Conservation (phyloP, 2,888 invertebrate species). For the Disparrhopalites patrizii region DNA sequence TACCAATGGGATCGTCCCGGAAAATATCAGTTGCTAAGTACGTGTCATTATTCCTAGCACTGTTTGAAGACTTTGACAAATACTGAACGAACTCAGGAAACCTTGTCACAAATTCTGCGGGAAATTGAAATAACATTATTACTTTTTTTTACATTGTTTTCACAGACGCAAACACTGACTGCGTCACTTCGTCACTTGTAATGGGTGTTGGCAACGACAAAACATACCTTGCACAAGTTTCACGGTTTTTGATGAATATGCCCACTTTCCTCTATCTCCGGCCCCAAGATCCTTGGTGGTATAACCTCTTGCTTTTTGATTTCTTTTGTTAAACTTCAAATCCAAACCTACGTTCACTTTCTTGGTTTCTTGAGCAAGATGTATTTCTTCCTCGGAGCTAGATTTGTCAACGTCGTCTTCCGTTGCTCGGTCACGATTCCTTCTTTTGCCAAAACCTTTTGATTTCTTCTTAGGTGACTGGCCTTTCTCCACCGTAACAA, state of each 20-base stretch:
- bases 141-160: not conserved
- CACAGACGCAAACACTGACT: not conserved
- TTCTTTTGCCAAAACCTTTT: conserved; percentile 30
- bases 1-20: conserved; percentile 43
- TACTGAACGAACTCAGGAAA: conserved; percentile 71
- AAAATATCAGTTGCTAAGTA: conserved; percentile 51
- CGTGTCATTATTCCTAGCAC: conserved; percentile 50
- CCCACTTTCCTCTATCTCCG: conserved; percentile 60
- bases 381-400: conserved; percentile 37
- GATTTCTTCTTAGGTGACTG: conserved; percentile 32
- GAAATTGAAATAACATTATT: not conserved
- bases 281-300: conserved; percentile 63
- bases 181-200: not conserved
- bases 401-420: conserved; percentile 19
- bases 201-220: not conserved
- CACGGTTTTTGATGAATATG: conserved; percentile 72
- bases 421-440: not conserved
- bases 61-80: conserved; percentile 53
- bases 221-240: conserved; percentile 58
- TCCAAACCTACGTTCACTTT: conserved; percentile 80
- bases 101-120: conserved; percentile 60
- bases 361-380: conserved; percentile 44
- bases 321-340: conserved; percentile 78
- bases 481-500: conserved; percentile 58
- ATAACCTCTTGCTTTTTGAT: conserved; percentile 70